Evolutionary conservation across 2,888 invertebrate species (phyloP).

Genomic region (Pristionchus arcanus): DNA sequence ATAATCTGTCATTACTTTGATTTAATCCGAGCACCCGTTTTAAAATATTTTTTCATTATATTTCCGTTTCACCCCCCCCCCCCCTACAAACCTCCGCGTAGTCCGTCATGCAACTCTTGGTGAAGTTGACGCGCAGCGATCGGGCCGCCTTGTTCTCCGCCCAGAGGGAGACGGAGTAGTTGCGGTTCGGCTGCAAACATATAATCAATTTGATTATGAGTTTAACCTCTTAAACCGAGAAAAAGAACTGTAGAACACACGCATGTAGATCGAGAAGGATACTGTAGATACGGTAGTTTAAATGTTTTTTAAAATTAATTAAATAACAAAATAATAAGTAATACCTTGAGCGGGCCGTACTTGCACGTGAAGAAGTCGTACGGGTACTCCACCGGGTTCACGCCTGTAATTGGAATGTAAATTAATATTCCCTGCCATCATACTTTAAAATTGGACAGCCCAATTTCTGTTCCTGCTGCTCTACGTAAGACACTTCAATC

Average conservation of each 20-base stretch:
- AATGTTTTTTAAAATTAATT: not conserved
- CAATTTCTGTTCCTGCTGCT: too few relatives aligned
- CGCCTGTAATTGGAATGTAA: slow-evolving; percentile 55
- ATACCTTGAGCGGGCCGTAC: slow-evolving; percentile 76
- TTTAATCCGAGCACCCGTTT: too few relatives aligned
- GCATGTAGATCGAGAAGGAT: not conserved
- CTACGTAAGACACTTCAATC: too few relatives aligned
- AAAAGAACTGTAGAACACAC: not conserved
- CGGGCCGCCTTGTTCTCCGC: slow-evolving; percentile 76
- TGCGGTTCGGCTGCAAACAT: slow-evolving; percentile 76
- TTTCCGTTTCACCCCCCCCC: too few relatives aligned
- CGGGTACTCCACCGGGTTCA: slow-evolving; percentile 69
- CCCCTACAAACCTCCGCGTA: slow-evolving; percentile 65
- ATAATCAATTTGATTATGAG: not conserved
- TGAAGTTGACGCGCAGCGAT: slow-evolving; percentile 66
- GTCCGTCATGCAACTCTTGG: slow-evolving; percentile 73
- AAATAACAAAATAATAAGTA: not conserved
- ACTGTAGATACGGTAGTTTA: not conserved
- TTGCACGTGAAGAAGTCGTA: slow-evolving; percentile 74
- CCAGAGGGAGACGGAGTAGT: slow-evolving; percentile 77
- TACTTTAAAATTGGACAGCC: too few relatives aligned
- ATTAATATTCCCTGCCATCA: too few relatives aligned
- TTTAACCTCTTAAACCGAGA: not conserved
- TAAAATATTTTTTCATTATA: too few relatives aligned
- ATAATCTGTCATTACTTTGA: not conserved